Percentiles rank a stretch among this genome's conserved stretches.
phyloP scores from a whole-genome alignment of 2,888 invertebrate species.

The Lycaena phlaeas region DNA sequence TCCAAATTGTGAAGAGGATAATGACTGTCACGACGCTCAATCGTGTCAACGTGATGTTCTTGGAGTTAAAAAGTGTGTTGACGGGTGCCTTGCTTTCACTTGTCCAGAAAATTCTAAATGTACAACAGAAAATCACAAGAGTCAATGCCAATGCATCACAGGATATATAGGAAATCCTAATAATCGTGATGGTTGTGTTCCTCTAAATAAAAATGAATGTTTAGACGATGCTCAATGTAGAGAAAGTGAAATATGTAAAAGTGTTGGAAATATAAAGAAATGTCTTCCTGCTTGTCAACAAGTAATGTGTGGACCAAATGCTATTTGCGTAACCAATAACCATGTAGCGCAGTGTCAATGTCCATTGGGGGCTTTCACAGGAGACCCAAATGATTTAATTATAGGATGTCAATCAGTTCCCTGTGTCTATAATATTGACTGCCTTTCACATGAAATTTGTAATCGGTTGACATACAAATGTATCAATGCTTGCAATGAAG shows the following conservation, averaged over 20 bases:
- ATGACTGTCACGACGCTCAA: conserved; percentile 79
- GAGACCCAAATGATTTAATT: conserved; percentile 84
- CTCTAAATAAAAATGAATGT: conserved; percentile 82
- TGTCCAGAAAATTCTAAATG: conserved; percentile 90
- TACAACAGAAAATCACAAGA: conserved; percentile 79
- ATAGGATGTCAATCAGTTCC: conserved; percentile 86
- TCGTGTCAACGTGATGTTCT: conserved; percentile 88
- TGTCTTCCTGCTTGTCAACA: conserved; percentile 86
- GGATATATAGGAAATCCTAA: conserved; percentile 93
- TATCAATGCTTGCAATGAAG: conserved; percentile 84
- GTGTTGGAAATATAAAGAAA: conserved; percentile 72
- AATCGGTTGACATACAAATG: conserved; percentile 88
- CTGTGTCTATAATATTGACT: conserved; percentile 90
- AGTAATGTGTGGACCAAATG: conserved; percentile 86
- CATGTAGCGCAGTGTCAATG: conserved; percentile 93
- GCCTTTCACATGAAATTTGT: conserved; percentile 84
- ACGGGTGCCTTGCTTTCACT: conserved; percentile 85
- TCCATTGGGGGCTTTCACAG: conserved; percentile 88
- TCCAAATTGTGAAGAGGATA: conserved; percentile 82
- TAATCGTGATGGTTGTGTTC: conserved; percentile 88
- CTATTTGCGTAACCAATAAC: conserved; percentile 90
- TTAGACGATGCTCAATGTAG: conserved; percentile 85
- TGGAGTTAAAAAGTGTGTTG: conserved; percentile 86
- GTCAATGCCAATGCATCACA: conserved; percentile 86
- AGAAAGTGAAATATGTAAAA: conserved; percentile 85